Base-by-base conservation (phyloP, 2,888 invertebrate species). In the Andrena haemorrhoa region DNA sequence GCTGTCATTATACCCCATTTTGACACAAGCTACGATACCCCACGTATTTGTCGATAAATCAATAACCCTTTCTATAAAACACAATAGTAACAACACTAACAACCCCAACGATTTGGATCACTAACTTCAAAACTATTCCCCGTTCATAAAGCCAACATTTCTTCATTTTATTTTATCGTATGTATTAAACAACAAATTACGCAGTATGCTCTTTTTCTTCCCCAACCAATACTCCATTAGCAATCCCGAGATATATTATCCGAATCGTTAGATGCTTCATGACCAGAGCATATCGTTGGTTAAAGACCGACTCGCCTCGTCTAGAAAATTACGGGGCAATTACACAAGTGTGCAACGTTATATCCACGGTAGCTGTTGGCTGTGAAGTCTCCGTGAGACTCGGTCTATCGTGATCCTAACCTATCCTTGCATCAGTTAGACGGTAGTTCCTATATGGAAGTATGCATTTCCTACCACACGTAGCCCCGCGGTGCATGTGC, bases 251-350 rank as follows among this genome's bases (percentile, higher is more conserved):
- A 31, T n/a, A 60, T 31, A 31, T 60, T n/a, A 12, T 53, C 20
- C 7, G 7, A 33, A 33, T 1, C 5, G 12, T 66, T 49, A 33
- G 20, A 33, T 56, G 35, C 49, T 58, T 49, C 3, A 41, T 29
- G 23, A 63, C 33, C 69, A 31, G 16, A 20, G 35, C 60, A 49
- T 12, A 74, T 63, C 56, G 60, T 68, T 76, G 71, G 66, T 56
- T 75, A 69, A 82, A 76, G 82, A 76, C 75, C 53, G 61, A 61
- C 58, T 74, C 56, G 70, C 33, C 72, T 53, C 60, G 78, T 74
- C 58, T 81, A 72, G 78, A 81, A 86, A 86, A 81, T 86, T 84
- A 79, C 84, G 76, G 69, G 65, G 69, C 75, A 84, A 86, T 86
- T 86, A 82, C 77, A 84, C 51, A 76, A 82, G 79, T 74, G 64